Evolutionary conservation across 2,113 vertebrate species (phyloP).

Genomic region (Beaufortia kweichowensis): DNA sequence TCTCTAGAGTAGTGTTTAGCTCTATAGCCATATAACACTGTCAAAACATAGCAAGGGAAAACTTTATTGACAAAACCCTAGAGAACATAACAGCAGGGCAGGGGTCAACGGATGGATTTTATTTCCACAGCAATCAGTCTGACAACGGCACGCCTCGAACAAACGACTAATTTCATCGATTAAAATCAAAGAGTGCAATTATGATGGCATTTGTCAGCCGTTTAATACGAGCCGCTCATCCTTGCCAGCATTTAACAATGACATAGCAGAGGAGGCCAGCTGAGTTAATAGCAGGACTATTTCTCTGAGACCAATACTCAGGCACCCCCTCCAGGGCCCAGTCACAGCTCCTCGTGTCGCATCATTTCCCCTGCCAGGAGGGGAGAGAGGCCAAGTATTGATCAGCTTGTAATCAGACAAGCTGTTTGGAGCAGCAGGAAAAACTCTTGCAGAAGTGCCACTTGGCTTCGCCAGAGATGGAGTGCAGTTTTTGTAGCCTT

Average conservation of each 20-base stretch:
- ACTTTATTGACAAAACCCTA: slow-evolving; percentile 14
- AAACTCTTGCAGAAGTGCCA: slow-evolving; percentile 71
- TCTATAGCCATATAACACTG: background rate
- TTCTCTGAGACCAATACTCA: slow-evolving; percentile 71
- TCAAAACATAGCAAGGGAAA: background rate
- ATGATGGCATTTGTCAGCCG: slow-evolving; percentile 67
- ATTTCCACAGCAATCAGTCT: slow-evolving; percentile 56
- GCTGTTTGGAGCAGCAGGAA: slow-evolving; percentile 67
- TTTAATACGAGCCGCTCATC: slow-evolving; percentile 67
- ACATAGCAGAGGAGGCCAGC: slow-evolving; percentile 62
- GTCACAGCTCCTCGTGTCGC: slow-evolving; percentile 69
- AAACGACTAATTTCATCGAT: slow-evolving; percentile 69
- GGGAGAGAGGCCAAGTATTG: slow-evolving; percentile 68
- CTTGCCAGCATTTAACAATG: slow-evolving; percentile 68
- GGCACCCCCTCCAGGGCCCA: slow-evolving; percentile 63
- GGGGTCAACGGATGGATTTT: slow-evolving; percentile 14
- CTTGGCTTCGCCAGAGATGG: slow-evolving; percentile 62
- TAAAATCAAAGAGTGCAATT: slow-evolving; percentile 61
- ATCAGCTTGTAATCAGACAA: slow-evolving; percentile 74
- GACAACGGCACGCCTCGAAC: slow-evolving; percentile 61
- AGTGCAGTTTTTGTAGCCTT: slow-evolving; percentile 55
- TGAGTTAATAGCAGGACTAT: slow-evolving; percentile 66
- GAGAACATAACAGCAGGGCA: background rate
- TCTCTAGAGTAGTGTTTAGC: background rate
- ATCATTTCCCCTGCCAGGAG: slow-evolving; percentile 73